These are phyloP conservation scores for Acipenser ruthenus DNA, from an alignment of 2,797 vertebrate species.

Conservation along the genomic window DNA sequence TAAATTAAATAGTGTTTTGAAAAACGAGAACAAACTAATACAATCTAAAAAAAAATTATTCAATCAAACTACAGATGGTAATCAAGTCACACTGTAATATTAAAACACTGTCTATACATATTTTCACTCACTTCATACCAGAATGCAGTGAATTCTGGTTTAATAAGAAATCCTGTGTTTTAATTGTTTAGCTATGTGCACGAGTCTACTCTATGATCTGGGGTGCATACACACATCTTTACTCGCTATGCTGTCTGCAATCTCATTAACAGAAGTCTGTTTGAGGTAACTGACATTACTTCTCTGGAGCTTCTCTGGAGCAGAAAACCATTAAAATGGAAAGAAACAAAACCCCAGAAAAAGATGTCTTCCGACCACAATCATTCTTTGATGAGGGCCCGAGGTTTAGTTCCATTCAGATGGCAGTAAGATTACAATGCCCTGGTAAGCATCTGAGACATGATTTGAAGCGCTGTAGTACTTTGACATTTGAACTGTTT, in stretches of 20 bases:
- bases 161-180: too few relatives aligned
- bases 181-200: too few relatives aligned
- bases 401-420: neutral
- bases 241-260: neutral
- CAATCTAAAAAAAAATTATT: too few relatives aligned
- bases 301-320: neutral
- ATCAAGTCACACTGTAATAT: too few relatives aligned
- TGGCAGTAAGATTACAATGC: neutral
- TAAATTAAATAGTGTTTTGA: too few relatives aligned
- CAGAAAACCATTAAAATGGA: neutral
- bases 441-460: neutral
- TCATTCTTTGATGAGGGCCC: neutral
- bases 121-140: too few relatives aligned
- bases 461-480: neutral
- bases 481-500: neutral
- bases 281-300: neutral
- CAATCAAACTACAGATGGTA: too few relatives aligned
- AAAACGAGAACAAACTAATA: too few relatives aligned
- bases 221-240: neutral
- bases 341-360: neutral
- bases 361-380: neutral
- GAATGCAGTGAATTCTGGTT: too few relatives aligned
- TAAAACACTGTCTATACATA: too few relatives aligned
- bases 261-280: neutral
- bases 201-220: too few relatives aligned